Conservation (phyloP, 2,888 invertebrate species). For the Oscheius myriophilus region DNA sequence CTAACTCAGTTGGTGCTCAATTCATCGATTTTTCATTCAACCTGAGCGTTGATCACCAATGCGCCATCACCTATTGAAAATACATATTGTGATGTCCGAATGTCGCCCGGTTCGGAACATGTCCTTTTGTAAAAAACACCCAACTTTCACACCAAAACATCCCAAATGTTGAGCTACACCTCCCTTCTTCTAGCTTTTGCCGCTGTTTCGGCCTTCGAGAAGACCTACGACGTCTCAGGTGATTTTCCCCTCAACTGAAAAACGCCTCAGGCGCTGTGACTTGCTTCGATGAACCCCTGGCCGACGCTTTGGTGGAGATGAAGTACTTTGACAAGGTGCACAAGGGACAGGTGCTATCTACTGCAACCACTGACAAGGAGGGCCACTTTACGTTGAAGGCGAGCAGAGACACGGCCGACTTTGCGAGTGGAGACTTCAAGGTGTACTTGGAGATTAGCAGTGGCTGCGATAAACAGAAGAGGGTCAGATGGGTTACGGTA, state of each 20-base stretch:
- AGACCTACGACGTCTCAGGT: conserved; percentile 10
- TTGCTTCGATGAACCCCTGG: conserved; percentile 13
- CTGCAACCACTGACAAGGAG: conserved; percentile 9
- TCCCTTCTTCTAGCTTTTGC: neutral
- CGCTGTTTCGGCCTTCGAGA: neutral
- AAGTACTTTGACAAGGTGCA: conserved; percentile 11
- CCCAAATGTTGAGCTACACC: neutral
- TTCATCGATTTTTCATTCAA: too few species aligned
- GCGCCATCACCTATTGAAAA: too few species aligned
- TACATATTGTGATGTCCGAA: too few species aligned
- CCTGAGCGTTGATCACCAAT: too few species aligned
- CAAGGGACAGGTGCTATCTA: conserved; percentile 20
- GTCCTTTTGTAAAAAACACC: too few species aligned
- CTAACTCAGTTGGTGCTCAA: too few species aligned
- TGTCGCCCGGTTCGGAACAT: too few species aligned
- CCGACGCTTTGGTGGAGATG: conserved; percentile 10
- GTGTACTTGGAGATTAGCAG: conserved; percentile 17
- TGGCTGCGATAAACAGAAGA: conserved; percentile 9
- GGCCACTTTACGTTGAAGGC: conserved; percentile 6
- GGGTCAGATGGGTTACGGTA: neutral
- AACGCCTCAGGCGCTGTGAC: conserved; percentile 2
- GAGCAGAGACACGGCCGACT: conserved; percentile 7
- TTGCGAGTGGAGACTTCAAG: conserved; percentile 7
- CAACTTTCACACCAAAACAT: neutral
- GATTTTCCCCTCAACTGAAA: neutral